Base-by-base conservation (phyloP, 2,888 invertebrate species). In the Euphydryas editha region DNA sequence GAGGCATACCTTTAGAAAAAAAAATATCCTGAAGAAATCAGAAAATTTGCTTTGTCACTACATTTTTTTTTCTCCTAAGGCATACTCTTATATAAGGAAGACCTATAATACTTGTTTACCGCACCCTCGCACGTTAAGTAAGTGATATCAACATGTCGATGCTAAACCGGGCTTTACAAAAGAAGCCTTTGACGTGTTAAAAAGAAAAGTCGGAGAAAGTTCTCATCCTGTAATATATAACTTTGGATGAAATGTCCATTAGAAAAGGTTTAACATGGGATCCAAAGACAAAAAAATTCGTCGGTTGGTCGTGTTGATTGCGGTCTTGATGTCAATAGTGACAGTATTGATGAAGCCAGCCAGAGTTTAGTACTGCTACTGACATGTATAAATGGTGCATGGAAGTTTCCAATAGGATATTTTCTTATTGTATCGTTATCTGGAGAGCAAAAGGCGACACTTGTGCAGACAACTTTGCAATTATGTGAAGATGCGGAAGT, bases 221-320 rank as follows among this genome's bases (percentile, higher is more conserved):
- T 11, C 11, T 24, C 20, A 61, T 13, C 49, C 39, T 57, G 59
- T 66, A 13, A 56, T 71, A 15, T 69, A 65, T 37, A 30, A 24
- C 57, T 1, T 44, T 69, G 7, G 67, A 69, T 62, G 71, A 69
- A 20, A 69, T 71, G 67, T 44, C 69, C 17, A 68, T 67, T 13
- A 65, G 71, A 61, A 69, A 69, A 37, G 56, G 20, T 15, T 15
- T 71, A 2, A 37, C 37, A n/a, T 71, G 65, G 69, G 67, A 71
- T 47, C 67, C 62, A 15, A 61, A 42, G 24, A 30, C 18, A 15
- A 30, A 62, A 30, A 55, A 62, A 36, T 5, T 7, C 11, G 2
- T 68, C 20, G 58, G 49, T 59, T 60, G 69, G 71, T 11, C 18
- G 67, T 18, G 67, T 68, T 18, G 58, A 66, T 21, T 54, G 1